Evolutionary conservation across 2,888 invertebrate species (phyloP).

Genomic region (Eudemis profundana): DNA sequence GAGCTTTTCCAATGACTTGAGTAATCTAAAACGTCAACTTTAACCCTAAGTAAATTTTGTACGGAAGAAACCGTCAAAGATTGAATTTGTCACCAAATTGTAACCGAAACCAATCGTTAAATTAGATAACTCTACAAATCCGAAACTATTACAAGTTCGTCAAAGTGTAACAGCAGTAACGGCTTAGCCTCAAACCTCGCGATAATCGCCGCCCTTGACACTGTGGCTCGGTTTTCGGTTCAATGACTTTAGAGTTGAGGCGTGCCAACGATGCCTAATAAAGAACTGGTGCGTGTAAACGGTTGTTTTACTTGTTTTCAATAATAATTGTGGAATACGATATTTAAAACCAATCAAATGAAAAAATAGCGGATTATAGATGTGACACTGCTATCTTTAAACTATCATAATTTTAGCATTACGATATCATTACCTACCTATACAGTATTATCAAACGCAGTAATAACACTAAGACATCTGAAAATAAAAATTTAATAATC

Average conservation of each 20-base stretch:
- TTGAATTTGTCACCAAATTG: not conserved
- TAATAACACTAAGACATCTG: too few relatives aligned
- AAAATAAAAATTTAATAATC: too few relatives aligned
- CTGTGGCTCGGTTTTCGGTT: constrained; percentile 41
- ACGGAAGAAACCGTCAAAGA: not conserved
- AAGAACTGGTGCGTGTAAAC: constrained; percentile 28
- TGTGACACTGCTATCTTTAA: too few relatives aligned
- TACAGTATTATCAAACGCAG: too few relatives aligned
- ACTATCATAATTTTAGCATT: too few relatives aligned
- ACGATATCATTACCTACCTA: too few relatives aligned
- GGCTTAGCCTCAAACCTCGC: constrained; percentile 26
- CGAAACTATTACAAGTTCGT: constrained; percentile 18
- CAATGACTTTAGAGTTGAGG: constrained; percentile 30
- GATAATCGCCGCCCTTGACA: constrained; percentile 39
- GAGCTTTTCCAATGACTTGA: too few relatives aligned
- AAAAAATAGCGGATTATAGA: too few relatives aligned
- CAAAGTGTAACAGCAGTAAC: constrained; percentile 16
- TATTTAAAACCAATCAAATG: too few relatives aligned
- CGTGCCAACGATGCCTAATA: constrained; percentile 12
- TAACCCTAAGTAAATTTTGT: too few relatives aligned
- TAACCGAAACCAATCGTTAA: not conserved
- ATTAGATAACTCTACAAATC: constrained; percentile 25
- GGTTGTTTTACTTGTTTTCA: constrained; percentile 5
- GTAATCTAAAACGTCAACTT: too few relatives aligned
- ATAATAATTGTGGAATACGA: constrained; percentile 3